phyloP scores from a whole-genome alignment of 2,888 invertebrate genomes.

The Trachelus troglodyta region DNA sequence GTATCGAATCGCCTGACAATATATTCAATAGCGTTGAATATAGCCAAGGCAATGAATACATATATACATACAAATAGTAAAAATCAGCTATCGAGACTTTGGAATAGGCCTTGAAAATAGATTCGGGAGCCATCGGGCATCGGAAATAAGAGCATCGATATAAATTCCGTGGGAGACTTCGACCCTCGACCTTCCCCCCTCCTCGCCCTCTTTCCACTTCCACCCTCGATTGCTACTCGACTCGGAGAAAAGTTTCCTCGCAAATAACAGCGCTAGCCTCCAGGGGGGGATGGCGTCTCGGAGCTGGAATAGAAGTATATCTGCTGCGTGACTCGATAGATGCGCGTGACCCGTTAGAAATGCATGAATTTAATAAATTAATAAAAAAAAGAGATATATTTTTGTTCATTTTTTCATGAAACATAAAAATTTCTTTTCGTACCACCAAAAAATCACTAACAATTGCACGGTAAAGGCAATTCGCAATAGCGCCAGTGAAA shows the following conservation, averaged over 20 bases:
- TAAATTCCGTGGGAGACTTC: constrained; percentile 38
- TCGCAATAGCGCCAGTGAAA: constrained; percentile 40
- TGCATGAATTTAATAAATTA: background rate
- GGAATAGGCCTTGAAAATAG: constrained; percentile 55
- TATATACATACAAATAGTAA: background rate
- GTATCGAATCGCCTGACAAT: background rate
- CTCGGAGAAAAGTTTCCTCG: constrained; percentile 33
- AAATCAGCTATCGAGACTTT: constrained; percentile 16
- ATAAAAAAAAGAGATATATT: background rate
- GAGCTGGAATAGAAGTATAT: background rate
- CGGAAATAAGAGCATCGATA: constrained; percentile 49
- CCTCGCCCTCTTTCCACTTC: constrained; percentile 29
- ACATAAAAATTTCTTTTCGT: too few species aligned
- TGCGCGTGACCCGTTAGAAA: background rate
- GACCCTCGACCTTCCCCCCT: background rate
- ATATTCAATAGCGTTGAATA: background rate
- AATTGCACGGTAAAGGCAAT: background rate
- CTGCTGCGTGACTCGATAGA: background rate
- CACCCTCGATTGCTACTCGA: constrained; percentile 2
- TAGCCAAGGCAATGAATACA: background rate
- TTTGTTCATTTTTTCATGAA: too few species aligned
- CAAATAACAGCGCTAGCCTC: constrained; percentile 34
- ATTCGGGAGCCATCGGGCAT: constrained; percentile 44
- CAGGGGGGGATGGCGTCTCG: constrained; percentile 8
- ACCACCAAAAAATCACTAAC: background rate